Evolutionary conservation across 1,140 invertebrate genomes (phyloP).

Genomic region (Palaemon carinicauda): DNA sequence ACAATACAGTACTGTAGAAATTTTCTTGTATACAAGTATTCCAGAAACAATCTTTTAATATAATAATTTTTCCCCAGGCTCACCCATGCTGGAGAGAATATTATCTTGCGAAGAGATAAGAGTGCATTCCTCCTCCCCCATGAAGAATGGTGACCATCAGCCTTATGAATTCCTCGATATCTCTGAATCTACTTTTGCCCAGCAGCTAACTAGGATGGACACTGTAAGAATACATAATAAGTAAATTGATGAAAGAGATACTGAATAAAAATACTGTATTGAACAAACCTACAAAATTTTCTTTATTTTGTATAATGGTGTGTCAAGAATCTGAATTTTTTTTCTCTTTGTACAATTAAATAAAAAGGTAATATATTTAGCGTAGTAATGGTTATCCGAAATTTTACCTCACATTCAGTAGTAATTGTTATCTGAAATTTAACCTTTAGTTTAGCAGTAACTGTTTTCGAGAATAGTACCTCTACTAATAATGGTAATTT

Average conservation of each 20-base stretch:
- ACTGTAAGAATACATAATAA: conserved; percentile 71
- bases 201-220: conserved; percentile 97
- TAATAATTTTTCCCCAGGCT: conserved; percentile 5
- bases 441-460: too few species aligned
- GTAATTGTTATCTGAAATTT: too few species aligned
- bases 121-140: conserved; percentile 29
- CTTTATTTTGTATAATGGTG: too few species aligned
- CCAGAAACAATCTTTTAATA: not conserved
- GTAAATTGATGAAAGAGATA: not conserved
- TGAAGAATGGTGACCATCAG: conserved; percentile 42
- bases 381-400: too few species aligned
- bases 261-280: too few species aligned
- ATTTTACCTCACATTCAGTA: too few species aligned
- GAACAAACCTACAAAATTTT: too few species aligned
- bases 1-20: too few species aligned
- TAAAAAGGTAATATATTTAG: too few species aligned
- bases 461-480: too few species aligned
- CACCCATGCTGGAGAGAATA: conserved; percentile 41
- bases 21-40: too few species aligned
- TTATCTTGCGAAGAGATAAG: conserved; percentile 49
- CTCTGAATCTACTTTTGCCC: conserved; percentile 89
- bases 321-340: conserved; percentile 20
- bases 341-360: not conserved
- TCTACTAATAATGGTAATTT: conserved; percentile 11
- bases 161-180: conserved; percentile 77